Percentiles rank a stretch among this genome's conserved stretches.
Conservation (phyloP, 2,113 vertebrate species). For the Condylura cristata region DNA sequence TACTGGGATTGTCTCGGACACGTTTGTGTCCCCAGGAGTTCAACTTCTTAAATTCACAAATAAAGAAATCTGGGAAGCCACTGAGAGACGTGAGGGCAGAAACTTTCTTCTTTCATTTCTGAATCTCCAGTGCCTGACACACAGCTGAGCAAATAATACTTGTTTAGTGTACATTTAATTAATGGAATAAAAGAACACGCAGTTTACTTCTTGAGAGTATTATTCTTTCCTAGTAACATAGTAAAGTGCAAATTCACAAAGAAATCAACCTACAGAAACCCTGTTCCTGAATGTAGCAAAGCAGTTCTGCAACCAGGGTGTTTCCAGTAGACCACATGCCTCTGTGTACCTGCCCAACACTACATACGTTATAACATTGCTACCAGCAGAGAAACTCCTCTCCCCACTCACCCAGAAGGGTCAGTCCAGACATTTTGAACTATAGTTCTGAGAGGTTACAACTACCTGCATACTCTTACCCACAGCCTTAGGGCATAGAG, state of each 20-base stretch:
- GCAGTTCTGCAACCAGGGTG: background rate
- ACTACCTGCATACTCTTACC: background rate
- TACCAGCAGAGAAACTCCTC: background rate
- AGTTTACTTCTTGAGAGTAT: background rate
- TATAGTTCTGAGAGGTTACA: background rate
- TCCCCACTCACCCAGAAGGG: background rate
- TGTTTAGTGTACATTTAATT: background rate
- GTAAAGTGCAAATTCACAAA: background rate
- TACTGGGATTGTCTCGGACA: background rate
- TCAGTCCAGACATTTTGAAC: background rate
- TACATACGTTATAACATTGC: background rate
- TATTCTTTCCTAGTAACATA: background rate
- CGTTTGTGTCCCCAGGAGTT: background rate
- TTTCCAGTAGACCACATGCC: background rate
- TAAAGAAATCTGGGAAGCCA: background rate
- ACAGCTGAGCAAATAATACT: background rate
- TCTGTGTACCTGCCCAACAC: background rate
- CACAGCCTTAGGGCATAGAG: background rate
- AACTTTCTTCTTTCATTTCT: conserved; percentile 28
- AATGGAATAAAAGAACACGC: background rate
- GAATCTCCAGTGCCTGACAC: background rate
- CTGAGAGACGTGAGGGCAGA: background rate
- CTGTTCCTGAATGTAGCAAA: background rate
- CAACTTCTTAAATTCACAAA: too few relatives aligned
- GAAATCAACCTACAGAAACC: background rate